A percentile compares a stretch with the other conserved stretches of the same genome.
phyloP scores from a whole-genome alignment of 2,888 invertebrate genomes.

The Ischnus inquisitorius region DNA sequence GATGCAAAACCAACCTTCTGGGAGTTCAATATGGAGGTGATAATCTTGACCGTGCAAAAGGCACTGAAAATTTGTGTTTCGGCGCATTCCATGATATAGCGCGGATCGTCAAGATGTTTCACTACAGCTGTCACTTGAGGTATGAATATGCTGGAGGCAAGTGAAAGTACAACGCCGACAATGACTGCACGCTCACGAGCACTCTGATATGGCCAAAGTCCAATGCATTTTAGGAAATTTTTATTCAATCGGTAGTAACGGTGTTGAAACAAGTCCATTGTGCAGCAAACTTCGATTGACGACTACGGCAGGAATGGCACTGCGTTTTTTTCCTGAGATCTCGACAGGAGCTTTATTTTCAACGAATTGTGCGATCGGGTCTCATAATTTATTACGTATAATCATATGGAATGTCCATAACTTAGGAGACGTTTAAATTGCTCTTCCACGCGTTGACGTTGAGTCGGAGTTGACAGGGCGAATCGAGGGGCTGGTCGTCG shows the following conservation, averaged over 20 bases:
- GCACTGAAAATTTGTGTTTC: neutral
- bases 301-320: neutral
- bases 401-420: no score
- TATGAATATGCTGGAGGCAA: neutral
- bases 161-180: neutral
- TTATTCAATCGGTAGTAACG: conserved; percentile 6
- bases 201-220: conserved; percentile 52
- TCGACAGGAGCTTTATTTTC: neutral
- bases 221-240: conserved; percentile 31
- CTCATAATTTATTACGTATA: no score
- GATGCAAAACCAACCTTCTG: conserved; percentile 40
- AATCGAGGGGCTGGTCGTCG: no score
- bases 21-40: conserved; percentile 17
- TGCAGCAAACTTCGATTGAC: neutral
- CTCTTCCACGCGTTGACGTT: no score
- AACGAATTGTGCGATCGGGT: neutral
- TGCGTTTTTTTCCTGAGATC: neutral
- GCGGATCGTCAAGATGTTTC: conserved; percentile 21
- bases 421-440: no score
- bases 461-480: no score
- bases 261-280: conserved; percentile 31
- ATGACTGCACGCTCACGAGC: neutral
- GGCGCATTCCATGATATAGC: conserved; percentile 17
- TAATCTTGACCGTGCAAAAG: no score
- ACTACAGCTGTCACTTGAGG: conserved; percentile 23